Conservation (phyloP, 2,888 invertebrate species). For the Lasioglossum villosulum region DNA sequence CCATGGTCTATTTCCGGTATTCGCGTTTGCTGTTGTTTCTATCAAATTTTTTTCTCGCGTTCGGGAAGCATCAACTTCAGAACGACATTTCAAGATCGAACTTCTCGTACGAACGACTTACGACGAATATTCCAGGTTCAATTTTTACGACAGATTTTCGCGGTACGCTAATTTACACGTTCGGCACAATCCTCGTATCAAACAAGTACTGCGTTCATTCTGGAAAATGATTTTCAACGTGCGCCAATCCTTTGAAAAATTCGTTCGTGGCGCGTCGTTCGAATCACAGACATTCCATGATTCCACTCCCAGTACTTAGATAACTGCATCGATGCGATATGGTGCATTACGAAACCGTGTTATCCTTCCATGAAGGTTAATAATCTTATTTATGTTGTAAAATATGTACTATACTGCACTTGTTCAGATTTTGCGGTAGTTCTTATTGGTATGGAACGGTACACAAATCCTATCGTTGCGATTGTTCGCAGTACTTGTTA, state of each 20-base stretch:
- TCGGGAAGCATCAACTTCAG: not conserved
- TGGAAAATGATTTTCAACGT: slow-evolving; percentile 13
- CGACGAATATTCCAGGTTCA: slow-evolving; percentile 9
- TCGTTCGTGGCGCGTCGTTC: not conserved
- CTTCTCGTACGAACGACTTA: slow-evolving; percentile 3
- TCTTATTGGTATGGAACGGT: slow-evolving; percentile 19
- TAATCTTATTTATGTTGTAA: slow-evolving; percentile 44
- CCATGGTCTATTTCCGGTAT: not conserved
- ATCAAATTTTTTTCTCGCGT: not conserved
- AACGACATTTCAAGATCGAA: not conserved
- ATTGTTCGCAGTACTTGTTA: slow-evolving; percentile 37
- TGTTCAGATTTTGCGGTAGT: slow-evolving; percentile 32
- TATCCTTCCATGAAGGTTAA: slow-evolving; percentile 49
- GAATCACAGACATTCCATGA: not conserved
- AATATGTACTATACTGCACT: slow-evolving; percentile 40
- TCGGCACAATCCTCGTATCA: slow-evolving; percentile 42
- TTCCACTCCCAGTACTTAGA: slow-evolving; percentile 10
- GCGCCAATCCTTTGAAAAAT: not conserved
- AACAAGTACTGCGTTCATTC: slow-evolving; percentile 39
- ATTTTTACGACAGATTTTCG: slow-evolving; percentile 35
- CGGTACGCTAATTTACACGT: slow-evolving; percentile 27
- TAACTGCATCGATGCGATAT: slow-evolving; percentile 6
- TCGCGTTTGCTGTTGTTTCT: not conserved
- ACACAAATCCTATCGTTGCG: not conserved
- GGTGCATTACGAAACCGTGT: slow-evolving; percentile 10